Base-by-base conservation (phyloP, 2,888 invertebrate genomes). In the Mesoligia furuncula region DNA sequence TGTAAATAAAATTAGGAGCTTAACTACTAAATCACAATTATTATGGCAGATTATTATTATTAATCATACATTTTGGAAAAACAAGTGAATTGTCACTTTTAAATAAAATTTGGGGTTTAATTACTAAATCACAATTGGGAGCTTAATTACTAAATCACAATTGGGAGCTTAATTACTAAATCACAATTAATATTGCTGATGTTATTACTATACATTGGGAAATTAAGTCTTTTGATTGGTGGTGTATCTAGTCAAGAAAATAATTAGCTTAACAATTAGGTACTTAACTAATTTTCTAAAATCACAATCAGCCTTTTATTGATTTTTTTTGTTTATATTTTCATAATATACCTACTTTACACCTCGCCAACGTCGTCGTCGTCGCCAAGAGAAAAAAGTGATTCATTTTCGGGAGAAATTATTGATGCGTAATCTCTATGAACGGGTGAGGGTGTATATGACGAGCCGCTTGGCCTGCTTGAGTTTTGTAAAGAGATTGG, bases 361-460 rank as follows among this genome's bases (percentile, higher is more conserved):
- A 76, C 57, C 76, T 76, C 76, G 71, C 76, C 70, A 75, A 75
- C 57, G 39, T 72, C 65, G 65, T 77, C 77, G 57, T 59, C 73
- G 77, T 77, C 73, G 73, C 77, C 73, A 77, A 77, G 66, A 77
- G 73, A 77, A 77, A 67, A 77, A 67, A 65, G 67, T 20, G 54
- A 65, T 65, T 67, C 65, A 65, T 51, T 74, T 74, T 74, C 74
- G 67, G 65, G 67, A 67, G 77, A 73, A 77, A 74, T 68, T 62
- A 77, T 77, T 77, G 73, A 73, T 69, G 77, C 75, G 78, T 79
- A 79, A 78, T 78, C 74, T 78, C 74, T 74, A 78, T 78, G 74
- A 78, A 78, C 78, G 78, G 70, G 78, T 74, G 73, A 77, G 77
- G 73, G 54, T 66, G 68, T 64, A 70, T 76, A 66, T 71, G 76